phyloP scores from a whole-genome alignment of 1,140 invertebrate genomes.

The Eriosoma lanigerum region DNA sequence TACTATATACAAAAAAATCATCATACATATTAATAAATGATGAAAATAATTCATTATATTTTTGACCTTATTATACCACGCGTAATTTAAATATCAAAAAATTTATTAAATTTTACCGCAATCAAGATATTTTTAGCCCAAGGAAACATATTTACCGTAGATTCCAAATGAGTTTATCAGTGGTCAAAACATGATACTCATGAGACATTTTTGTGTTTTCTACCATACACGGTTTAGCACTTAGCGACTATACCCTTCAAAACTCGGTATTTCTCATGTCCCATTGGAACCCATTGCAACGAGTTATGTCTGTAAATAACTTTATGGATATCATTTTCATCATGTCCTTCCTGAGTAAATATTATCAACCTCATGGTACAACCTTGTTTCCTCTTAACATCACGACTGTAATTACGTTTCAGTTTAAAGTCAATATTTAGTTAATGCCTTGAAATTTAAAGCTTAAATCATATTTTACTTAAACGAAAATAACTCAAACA shows the following conservation, averaged over 20 bases:
- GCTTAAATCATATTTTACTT: no score
- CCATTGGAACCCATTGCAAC: slow-evolving; percentile 18
- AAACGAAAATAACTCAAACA: no score
- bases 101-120: no score
- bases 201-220: slow-evolving; percentile 4
- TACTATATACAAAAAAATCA: no score
- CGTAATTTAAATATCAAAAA: no score
- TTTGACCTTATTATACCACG: no score
- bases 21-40: no score
- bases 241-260: not conserved
- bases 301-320: slow-evolving; percentile 24
- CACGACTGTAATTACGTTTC: not conserved
- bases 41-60: no score
- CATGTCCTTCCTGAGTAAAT: slow-evolving; percentile 3
- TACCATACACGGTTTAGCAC: slow-evolving; percentile 27
- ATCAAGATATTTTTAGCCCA: no score
- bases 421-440: no score
- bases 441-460: no score
- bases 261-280: not conserved
- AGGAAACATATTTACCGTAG: no score
- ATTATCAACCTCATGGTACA: not conserved
- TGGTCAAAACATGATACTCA: not conserved
- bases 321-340: not conserved
- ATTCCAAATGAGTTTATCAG: not conserved
- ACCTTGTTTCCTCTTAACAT: not conserved